Evolutionary conservation across 2,888 invertebrate genomes (phyloP).

Genomic region (Ariolimax columbianus): DNA sequence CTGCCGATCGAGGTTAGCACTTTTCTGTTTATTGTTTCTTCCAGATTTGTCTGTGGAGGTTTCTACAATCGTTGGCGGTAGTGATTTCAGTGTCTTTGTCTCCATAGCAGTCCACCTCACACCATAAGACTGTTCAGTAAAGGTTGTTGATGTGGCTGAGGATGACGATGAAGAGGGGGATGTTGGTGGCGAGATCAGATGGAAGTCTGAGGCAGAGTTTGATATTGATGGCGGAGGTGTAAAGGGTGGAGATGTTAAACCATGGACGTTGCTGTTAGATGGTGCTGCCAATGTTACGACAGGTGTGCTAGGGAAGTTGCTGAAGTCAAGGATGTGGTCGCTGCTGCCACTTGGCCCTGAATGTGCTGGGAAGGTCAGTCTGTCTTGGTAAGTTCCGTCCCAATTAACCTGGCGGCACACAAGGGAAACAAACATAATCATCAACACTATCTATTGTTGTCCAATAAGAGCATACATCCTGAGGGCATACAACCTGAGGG

Average conservation of each 20-base stretch:
- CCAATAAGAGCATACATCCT: no score
- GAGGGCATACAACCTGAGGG: no score
- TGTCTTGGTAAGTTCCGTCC: conserved; percentile 61
- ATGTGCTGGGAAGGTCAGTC: conserved; percentile 40
- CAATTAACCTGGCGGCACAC: conserved; percentile 58
- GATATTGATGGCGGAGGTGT: conserved; percentile 31
- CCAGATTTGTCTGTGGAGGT: not conserved
- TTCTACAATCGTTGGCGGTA: not conserved
- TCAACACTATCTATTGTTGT: no score
- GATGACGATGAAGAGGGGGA: not conserved
- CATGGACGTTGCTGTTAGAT: conserved; percentile 24
- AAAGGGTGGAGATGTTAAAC: conserved; percentile 49
- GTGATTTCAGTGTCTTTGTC: not conserved
- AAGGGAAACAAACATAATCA: no score
- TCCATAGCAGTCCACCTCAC: conserved; percentile 3
- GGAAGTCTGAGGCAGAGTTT: conserved; percentile 29
- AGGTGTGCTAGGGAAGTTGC: not conserved
- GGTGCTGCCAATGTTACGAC: conserved; percentile 19
- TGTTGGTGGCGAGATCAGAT: conserved; percentile 8
- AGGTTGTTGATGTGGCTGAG: not conserved
- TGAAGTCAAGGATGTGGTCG: conserved; percentile 38
- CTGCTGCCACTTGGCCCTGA: not conserved
- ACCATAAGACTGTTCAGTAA: conserved; percentile 7
- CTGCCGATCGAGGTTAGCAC: not conserved
- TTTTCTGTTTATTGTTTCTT: not conserved